These are phyloP conservation scores for Nannoperca australis DNA, from an alignment of 2,797 vertebrate genomes.

Conservation along the genomic window DNA sequence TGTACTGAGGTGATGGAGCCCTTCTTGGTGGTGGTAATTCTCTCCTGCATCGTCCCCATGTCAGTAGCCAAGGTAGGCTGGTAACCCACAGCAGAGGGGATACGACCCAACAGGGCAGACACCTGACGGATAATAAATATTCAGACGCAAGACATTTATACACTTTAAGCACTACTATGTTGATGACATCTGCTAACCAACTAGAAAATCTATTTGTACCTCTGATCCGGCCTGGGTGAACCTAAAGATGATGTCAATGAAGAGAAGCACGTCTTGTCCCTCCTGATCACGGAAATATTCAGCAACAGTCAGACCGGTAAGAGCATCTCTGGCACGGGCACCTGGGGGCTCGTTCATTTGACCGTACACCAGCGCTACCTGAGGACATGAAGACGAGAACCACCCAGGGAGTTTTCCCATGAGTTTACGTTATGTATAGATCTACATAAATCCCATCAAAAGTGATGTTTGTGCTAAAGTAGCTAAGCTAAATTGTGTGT, in stretches of 20 bases:
- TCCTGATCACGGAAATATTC: slow-evolving; percentile 96
- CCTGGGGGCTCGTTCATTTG: slow-evolving; percentile 96
- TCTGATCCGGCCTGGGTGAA: slow-evolving; percentile 95
- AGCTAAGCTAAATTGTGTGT: no score
- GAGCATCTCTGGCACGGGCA: slow-evolving; percentile 91
- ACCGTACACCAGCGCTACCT: slow-evolving; percentile 93
- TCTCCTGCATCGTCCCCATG: slow-evolving; percentile 96
- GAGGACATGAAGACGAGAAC: not conserved
- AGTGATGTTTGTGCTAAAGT: not conserved
- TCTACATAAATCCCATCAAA: not conserved
- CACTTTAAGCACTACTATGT: not conserved
- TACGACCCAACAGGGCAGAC: slow-evolving; percentile 92
- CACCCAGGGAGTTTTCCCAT: not conserved
- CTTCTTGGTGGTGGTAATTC: slow-evolving; percentile 95
- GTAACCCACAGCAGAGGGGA: slow-evolving; percentile 94
- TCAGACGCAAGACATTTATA: not conserved
- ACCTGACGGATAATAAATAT: slow-evolving; percentile 77
- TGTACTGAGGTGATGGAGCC: slow-evolving; percentile 95
- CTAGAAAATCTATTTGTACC: slow-evolving; percentile 69
- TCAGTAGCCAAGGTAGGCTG: slow-evolving; percentile 94
- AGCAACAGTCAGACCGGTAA: slow-evolving; percentile 91
- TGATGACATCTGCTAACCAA: not conserved
- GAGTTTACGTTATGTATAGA: not conserved
- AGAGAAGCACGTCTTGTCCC: slow-evolving; percentile 94
- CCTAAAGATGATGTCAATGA: slow-evolving; percentile 95